These are phyloP conservation scores for Pantala flavescens DNA, from an alignment of 1,140 invertebrate genomes.

Conservation along the genomic window DNA sequence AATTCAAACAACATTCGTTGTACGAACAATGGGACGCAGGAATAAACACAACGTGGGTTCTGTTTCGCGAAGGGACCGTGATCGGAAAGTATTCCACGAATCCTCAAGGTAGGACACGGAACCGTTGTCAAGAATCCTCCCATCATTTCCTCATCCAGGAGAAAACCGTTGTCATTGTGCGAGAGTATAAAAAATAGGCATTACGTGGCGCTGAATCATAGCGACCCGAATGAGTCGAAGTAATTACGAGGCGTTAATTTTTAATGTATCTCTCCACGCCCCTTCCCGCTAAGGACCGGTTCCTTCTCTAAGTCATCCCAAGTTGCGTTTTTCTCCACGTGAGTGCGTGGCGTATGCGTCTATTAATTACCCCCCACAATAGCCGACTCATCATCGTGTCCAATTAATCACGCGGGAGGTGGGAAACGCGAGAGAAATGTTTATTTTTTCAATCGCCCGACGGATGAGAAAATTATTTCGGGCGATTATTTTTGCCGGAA, in stretches of 20 bases:
- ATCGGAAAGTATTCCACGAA: no score
- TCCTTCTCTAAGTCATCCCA: background rate
- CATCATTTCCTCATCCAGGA: no score
- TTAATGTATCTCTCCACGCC: background rate
- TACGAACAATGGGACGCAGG: no score
- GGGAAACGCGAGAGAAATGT: background rate
- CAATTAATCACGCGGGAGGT: background rate
- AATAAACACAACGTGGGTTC: no score
- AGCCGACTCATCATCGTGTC: background rate
- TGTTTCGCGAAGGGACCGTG: no score
- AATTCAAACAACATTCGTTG: no score
- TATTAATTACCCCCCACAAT: background rate
- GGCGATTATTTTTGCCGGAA: no score
- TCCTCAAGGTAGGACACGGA: no score
- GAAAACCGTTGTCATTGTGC: background rate
- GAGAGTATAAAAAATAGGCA: background rate
- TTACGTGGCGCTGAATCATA: background rate
- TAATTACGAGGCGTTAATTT: conserved; percentile 7
- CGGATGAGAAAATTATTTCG: no score
- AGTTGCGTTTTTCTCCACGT: background rate
- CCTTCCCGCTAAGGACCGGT: no score
- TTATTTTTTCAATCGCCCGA: no score
- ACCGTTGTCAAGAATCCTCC: no score
- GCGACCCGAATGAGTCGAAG: background rate
- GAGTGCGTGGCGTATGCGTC: background rate